phyloP scores from a whole-genome alignment of 37 sponge, comb jelly and placozoan genomes.

The Aplysina aerophoba region DNA sequence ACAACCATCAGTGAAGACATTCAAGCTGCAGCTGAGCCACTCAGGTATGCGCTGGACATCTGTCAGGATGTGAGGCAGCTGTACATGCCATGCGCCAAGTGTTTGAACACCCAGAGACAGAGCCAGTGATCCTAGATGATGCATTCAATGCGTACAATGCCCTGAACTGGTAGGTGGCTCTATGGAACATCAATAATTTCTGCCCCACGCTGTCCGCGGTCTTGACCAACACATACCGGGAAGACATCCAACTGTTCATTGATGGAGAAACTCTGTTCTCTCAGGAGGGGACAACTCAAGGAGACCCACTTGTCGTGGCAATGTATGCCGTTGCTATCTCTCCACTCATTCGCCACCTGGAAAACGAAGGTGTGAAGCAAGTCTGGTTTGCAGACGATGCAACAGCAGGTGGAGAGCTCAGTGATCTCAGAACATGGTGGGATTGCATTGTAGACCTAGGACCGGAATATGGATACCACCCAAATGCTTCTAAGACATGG shows the following conservation, averaged over 20 bases:
- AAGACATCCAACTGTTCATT: not conserved
- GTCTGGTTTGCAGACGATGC: not conserved
- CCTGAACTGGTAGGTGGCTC: conserved; percentile 28
- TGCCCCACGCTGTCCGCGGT: not conserved
- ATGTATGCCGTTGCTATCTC: not conserved
- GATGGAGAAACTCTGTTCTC: too few species aligned
- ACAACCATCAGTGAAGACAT: too few species aligned
- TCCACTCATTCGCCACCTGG: not conserved
- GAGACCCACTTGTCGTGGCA: too few species aligned
- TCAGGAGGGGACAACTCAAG: too few species aligned
- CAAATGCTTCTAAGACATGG: too few species aligned
- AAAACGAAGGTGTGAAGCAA: not conserved
- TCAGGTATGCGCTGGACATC: conserved; percentile 20
- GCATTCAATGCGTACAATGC: conserved; percentile 8
- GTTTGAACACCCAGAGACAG: not conserved
- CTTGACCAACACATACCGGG: not conserved
- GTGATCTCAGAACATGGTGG: not conserved
- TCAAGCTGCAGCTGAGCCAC: too few species aligned
- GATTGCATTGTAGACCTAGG: not conserved
- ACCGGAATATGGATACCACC: too few species aligned
- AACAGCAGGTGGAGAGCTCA: not conserved
- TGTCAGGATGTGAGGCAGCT: not conserved
- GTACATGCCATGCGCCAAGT: not conserved
- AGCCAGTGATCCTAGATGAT: conserved; percentile 5
- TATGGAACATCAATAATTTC: not conserved